These are phyloP conservation scores for Ageneiosus marmoratus DNA, from an alignment of 2,113 vertebrate species.

Conservation along the genomic window DNA sequence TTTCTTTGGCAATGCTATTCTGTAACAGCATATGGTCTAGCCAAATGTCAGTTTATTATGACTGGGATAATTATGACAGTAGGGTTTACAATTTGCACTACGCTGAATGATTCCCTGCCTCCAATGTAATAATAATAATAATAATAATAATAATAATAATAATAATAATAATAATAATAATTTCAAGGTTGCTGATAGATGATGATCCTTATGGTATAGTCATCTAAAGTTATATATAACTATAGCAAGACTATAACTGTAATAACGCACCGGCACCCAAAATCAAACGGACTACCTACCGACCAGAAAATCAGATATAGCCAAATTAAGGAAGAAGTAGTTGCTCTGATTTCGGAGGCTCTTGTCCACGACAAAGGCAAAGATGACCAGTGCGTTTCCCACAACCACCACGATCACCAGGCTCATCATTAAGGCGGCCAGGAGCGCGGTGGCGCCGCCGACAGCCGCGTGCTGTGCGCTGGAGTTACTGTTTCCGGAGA, in stretches of 20 bases:
- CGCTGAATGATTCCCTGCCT: no score
- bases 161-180: neutral
- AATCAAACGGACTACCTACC: constrained; percentile 74
- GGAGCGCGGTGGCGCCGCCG: constrained; percentile 61
- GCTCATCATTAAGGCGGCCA: constrained; percentile 79
- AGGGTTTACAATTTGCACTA: no score
- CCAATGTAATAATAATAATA: neutral
- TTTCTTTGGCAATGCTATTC: no score
- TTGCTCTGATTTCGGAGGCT: constrained; percentile 86
- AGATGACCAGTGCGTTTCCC: constrained; percentile 84
- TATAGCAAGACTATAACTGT: neutral
- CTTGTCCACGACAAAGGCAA: constrained; percentile 87
- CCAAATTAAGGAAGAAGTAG: constrained; percentile 88
- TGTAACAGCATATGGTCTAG: no score
- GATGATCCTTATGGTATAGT: neutral
- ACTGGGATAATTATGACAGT: no score
- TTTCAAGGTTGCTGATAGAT: neutral
- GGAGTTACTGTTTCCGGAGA: constrained; percentile 66
- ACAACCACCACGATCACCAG: constrained; percentile 80
- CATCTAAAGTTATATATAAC: neutral
- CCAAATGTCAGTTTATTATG: no score
- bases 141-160: neutral
- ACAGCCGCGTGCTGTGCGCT: constrained; percentile 65
- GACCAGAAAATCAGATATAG: constrained; percentile 91
- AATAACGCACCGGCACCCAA: neutral